Evolutionary conservation across 2,888 invertebrate species (phyloP), one percentile per base, ranked within the genome.

Genomic region (Lasioglossum vierecki): DNA sequence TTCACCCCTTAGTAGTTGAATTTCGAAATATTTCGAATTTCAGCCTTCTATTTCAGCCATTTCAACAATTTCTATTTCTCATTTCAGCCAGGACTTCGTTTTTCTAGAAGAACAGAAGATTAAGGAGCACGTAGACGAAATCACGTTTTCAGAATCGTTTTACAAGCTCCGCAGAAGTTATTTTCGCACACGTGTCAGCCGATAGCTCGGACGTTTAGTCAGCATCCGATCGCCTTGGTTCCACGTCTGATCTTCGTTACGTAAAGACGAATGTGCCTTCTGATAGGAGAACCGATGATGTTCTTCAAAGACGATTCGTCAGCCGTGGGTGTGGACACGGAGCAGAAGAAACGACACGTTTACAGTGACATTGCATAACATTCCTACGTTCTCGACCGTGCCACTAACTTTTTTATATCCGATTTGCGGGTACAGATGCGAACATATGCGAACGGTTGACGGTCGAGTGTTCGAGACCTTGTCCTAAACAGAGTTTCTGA

Each of bases 251-350:
- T 41, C 35, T 53, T 73, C 46, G 73, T 83, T 83, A 70, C 4
- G 77, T 74, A 83, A 57, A 83, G 39, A 76, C n/a, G 39, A 73
- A 68, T n/a, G 60, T 35, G 22, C 39, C 41, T n/a, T 57, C 15
- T 68, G 83, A 83, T 77, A 49, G 83, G 73, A 30, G 57, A 22
- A 57, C 73, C n/a, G n/a, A n/a, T n/a, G 57, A 73, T 77, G 68
- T 73, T 73, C 46, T 3, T 30, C 72, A 44, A 68, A 60, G 76
- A 57, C n/a, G 53, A 66, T 66, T 22, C 35, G 66, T 66, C 26
- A 53, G 53, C 30, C n/a, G 83, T 63, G 44, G 53, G 79, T n/a
- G 79, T 84, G 63, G 82, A 60, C 68, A 66, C 66, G 35, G 22
- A 53, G 53, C 60, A 26, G 60, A 6, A n/a, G 9, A 44, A 66